Conservation (phyloP, 2,888 invertebrate genomes). For the Lacanobia oleracea region DNA sequence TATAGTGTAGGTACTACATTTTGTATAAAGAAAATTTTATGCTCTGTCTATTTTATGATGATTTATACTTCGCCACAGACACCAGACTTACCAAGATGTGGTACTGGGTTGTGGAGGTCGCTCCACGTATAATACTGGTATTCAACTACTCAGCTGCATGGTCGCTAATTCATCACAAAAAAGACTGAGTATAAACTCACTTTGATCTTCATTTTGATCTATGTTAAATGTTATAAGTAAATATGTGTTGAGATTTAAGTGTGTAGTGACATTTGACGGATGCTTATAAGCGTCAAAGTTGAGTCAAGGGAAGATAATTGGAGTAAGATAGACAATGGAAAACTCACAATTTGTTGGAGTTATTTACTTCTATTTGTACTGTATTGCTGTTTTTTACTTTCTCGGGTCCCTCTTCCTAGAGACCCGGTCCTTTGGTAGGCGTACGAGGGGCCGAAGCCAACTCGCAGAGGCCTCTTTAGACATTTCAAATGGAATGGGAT, state of each 20-base stretch:
- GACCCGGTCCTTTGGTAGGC: too few relatives aligned
- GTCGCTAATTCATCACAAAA: neutral
- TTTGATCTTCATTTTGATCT: slow-evolving; percentile 28
- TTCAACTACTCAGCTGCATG: too few relatives aligned
- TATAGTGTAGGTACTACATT: slow-evolving; percentile 14
- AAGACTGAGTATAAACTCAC: neutral
- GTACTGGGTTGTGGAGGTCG: too few relatives aligned
- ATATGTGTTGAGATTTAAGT: slow-evolving; percentile 11
- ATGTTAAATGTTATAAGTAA: slow-evolving; percentile 8
- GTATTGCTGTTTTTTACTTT: too few relatives aligned
- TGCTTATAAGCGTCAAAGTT: slow-evolving; percentile 7
- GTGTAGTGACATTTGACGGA: neutral
- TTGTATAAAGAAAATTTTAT: slow-evolving; percentile 18
- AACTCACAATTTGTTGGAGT: slow-evolving; percentile 6
- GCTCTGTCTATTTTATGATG: slow-evolving; percentile 8
- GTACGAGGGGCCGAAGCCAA: too few relatives aligned
- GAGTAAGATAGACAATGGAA: slow-evolving; percentile 3
- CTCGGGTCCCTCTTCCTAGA: too few relatives aligned
- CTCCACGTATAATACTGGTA: too few relatives aligned
- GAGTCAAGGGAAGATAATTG: neutral
- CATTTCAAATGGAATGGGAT: too few relatives aligned
- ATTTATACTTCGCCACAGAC: too few relatives aligned
- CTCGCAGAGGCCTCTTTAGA: too few relatives aligned
- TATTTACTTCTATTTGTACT: slow-evolving; percentile 8
- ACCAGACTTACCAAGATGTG: too few relatives aligned